Evolutionary conservation across 2,888 invertebrate genomes (phyloP), one percentile per base, ranked within the genome.

Genomic region (Philonicus albiceps): DNA sequence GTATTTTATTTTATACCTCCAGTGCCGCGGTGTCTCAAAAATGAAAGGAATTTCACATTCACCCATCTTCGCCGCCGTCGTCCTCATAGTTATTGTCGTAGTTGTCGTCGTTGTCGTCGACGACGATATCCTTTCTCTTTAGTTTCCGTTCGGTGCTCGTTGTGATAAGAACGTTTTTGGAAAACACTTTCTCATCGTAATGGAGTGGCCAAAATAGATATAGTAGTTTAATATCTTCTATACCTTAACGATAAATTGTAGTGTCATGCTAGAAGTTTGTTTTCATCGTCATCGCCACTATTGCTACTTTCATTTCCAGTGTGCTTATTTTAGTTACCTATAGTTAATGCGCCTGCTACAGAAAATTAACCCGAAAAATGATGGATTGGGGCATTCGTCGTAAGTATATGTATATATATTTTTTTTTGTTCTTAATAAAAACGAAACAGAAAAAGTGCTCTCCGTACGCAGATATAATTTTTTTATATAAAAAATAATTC

Each of bases 331-430:
- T 22, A 83, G 19, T 83, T 83, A 16, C 13, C 49, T 80, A 13
- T 53, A 64, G 83, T 83, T 72, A 83, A 83, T 83, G 83, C 31
- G 64, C 64, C 11, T 37, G 13, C 34, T 16, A 64, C 34, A 31
- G 31, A 31, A 27, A 85, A 86, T 30, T 78, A 16, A 22, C 64
- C 16, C 37, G 11, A 90, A 94, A 93, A 90, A 95, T 95, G 95
- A 95, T 95, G 95, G 95, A 95, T 93, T 95, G 95, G 95, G 95
- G 95, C 89, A 94, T 95, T 90, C 94, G 95, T 93, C 94, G 95
- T 95, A 94, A 93, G 95, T 94, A 93, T 85, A 27, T n/a, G n/a
- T n/a, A n/a, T n/a, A n/a, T n/a, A n/a, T n/a, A n/a, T n/a, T n/a
- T n/a, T n/a, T n/a, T n/a, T n/a, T 30, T 40, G 1, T 13, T 6